Evolutionary conservation across 2,113 vertebrate species (phyloP).

Genomic region (Gymnocephalus cernua): DNA sequence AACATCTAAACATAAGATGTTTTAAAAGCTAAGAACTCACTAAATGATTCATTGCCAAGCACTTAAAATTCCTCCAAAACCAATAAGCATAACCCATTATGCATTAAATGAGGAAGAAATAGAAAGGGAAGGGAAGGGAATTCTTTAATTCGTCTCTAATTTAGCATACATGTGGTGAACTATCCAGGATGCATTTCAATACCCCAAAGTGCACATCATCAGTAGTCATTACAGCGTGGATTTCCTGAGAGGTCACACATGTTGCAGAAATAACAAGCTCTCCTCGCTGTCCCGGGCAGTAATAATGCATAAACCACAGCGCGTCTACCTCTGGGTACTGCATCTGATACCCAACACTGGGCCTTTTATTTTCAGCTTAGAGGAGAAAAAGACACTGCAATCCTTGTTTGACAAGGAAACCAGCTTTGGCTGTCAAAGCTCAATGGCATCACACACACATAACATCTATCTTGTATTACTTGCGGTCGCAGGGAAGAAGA

Average conservation of each 20-base stretch:
- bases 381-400: slow-evolving; percentile 50
- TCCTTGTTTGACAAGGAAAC: slow-evolving; percentile 67
- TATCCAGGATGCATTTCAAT: slow-evolving; percentile 33
- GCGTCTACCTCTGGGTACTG: slow-evolving; percentile 24
- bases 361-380: slow-evolving; percentile 39
- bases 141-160: slow-evolving; percentile 18
- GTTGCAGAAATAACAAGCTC: slow-evolving; percentile 67
- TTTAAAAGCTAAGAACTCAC: slow-evolving; percentile 27
- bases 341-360: slow-evolving; percentile 34
- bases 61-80: slow-evolving; percentile 15
- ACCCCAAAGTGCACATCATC: slow-evolving; percentile 24
- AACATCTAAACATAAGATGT: slow-evolving; percentile 13
- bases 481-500: slow-evolving; percentile 7
- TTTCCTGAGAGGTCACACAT: slow-evolving; percentile 62
- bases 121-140: not conserved
- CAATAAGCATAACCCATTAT: slow-evolving; percentile 32
- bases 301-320: slow-evolving; percentile 63
- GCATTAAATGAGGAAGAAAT: slow-evolving; percentile 35
- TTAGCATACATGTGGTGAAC: slow-evolving; percentile 22
- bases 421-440: slow-evolving; percentile 51
- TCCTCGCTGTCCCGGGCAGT: slow-evolving; percentile 45
- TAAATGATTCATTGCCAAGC: slow-evolving; percentile 29
- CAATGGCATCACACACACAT: slow-evolving; percentile 28
- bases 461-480: slow-evolving; percentile 59
- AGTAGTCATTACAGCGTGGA: slow-evolving; percentile 49